A percentile compares a stretch with the other conserved stretches of the same genome.
Evolutionary conservation across 2,888 invertebrate genomes (phyloP).

Genomic region (Catocala nupta): DNA sequence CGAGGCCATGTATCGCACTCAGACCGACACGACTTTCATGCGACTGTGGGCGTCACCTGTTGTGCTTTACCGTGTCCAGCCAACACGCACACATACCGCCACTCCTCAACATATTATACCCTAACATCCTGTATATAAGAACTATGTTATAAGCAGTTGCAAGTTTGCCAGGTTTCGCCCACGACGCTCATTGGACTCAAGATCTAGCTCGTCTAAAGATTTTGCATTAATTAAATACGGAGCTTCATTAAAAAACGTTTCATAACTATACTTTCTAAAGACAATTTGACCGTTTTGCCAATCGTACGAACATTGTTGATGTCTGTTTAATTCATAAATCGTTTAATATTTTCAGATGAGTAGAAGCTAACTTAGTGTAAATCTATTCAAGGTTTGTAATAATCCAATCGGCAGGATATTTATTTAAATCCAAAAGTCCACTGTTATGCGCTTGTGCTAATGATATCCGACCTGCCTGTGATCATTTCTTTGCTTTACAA

Average conservation of each 20-base stretch:
- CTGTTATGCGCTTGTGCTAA: too few species aligned
- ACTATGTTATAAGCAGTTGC: conserved; percentile 25
- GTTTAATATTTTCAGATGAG: conserved; percentile 13
- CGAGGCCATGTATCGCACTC: conserved; percentile 48
- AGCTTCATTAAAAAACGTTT: conserved; percentile 41
- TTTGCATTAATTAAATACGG: conserved; percentile 37
- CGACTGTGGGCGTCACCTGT: conserved; percentile 74
- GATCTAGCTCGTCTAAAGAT: conserved; percentile 45
- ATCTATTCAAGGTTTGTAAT: too few species aligned
- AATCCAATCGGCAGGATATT: too few species aligned
- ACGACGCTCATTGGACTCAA: conserved; percentile 48
- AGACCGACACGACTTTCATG: conserved; percentile 69
- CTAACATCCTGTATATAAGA: conserved; percentile 40
- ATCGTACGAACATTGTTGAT: conserved; percentile 26
- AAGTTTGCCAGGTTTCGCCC: conserved; percentile 47
- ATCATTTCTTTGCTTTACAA: too few species aligned
- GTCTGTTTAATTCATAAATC: conserved; percentile 12
- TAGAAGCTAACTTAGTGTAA: too few species aligned
- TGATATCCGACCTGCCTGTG: too few species aligned
- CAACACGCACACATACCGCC: conserved; percentile 29
- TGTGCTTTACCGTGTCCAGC: conserved; percentile 64
- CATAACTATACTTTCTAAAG: conserved; percentile 44
- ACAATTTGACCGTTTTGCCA: conserved; percentile 19
- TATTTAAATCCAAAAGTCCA: too few species aligned
- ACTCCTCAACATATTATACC: conserved; percentile 32